phyloP scores from a whole-genome alignment of 2,888 invertebrate species.

The Onchidella celtica region DNA sequence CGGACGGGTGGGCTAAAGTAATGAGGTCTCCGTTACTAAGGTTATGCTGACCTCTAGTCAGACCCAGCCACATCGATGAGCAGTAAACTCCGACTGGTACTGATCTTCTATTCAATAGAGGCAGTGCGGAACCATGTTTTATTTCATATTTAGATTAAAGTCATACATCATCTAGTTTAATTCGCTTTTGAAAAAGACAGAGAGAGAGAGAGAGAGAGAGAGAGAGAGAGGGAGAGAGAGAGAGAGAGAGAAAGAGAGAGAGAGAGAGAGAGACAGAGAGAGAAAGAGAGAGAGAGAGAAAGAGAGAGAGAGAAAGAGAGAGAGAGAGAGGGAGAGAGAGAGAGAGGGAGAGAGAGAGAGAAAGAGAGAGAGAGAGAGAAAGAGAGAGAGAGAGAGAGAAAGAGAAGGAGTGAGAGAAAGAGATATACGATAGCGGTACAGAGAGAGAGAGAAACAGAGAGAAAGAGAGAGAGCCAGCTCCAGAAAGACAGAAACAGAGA shows the following conservation, averaged over 20 bases:
- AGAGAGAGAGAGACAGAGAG: background rate
- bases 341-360: background rate
- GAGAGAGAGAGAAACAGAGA: background rate
- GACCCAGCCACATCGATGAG: too few species aligned
- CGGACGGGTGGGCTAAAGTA: too few species aligned
- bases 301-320: background rate
- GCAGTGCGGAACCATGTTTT: too few species aligned
- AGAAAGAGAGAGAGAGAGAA: background rate
- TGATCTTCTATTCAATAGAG: too few species aligned
- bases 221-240: slow-evolving; percentile 9
- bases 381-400: background rate
- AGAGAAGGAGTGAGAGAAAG: background rate
- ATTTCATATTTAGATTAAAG: too few species aligned
- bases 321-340: background rate
- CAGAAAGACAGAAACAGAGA: background rate
- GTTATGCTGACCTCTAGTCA: too few species aligned
- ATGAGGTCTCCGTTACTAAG: too few species aligned
- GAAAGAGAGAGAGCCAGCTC: background rate
- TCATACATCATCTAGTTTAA: too few species aligned
- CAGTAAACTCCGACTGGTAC: too few species aligned
- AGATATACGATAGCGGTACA: background rate
- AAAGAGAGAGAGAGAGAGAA: background rate
- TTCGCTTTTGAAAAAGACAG: too few species aligned
- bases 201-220: background rate
- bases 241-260: background rate